Conservation (phyloP, 2,888 invertebrate genomes). For the Chloroclysta siterata region DNA sequence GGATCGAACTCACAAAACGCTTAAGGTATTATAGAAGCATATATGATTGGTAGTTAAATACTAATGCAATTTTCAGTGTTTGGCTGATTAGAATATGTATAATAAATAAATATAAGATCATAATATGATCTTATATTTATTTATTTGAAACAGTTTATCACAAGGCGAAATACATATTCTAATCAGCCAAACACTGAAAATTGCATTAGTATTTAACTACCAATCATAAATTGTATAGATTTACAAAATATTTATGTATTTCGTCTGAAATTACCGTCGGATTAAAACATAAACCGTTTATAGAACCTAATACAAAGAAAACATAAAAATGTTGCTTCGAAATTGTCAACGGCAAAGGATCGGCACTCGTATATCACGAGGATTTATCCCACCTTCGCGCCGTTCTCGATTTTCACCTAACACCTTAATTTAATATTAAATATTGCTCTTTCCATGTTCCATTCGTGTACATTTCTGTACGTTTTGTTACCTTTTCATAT, state of each 20-base stretch:
- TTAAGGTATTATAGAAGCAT: too few species aligned
- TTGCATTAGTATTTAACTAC: too few species aligned
- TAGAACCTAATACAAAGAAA: conserved; percentile 47
- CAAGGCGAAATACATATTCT: too few species aligned
- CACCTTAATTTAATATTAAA: conserved; percentile 85
- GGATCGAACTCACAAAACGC: too few species aligned
- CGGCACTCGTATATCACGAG: conserved; percentile 76
- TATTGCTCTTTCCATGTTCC: conserved; percentile 69
- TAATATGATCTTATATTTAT: too few species aligned
- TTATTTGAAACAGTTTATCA: too few species aligned
- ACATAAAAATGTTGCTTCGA: conserved; percentile 74
- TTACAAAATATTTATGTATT: neutral
- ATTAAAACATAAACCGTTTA: conserved; percentile 35
- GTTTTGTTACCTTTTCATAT: conserved; percentile 76
- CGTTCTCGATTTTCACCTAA: conserved; percentile 80
- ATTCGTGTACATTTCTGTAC: conserved; percentile 69
- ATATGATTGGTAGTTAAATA: too few species aligned
- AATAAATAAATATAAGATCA: too few species aligned
- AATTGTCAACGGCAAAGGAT: conserved; percentile 75
- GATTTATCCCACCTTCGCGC: conserved; percentile 80
- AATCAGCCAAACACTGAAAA: too few species aligned
- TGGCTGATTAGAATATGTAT: too few species aligned
- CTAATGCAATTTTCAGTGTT: too few species aligned
- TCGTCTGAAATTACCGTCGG: conserved; percentile 4
- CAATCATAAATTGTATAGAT: too few species aligned